Evolutionary conservation across 2,888 invertebrate genomes (phyloP).

Genomic region (Calameuta idolon): DNA sequence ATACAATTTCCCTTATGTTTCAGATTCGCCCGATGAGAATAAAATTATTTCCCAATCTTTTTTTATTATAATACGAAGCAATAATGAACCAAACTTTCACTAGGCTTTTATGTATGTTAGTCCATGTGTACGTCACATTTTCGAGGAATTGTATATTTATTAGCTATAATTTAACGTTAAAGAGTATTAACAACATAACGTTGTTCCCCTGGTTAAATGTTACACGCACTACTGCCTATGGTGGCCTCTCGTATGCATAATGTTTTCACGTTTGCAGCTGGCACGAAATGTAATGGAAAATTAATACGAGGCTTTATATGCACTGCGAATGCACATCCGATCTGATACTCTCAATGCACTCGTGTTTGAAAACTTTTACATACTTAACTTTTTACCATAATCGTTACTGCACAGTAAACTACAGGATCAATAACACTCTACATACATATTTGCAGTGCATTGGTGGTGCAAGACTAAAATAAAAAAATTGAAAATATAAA

Average conservation of each 20-base stretch:
- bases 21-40: neutral
- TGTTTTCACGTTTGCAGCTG: neutral
- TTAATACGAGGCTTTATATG: neutral
- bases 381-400: neutral
- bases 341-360: neutral
- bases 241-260: neutral
- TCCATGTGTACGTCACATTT: neutral
- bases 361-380: neutral
- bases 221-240: neutral
- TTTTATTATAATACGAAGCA: neutral
- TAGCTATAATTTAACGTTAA: neutral
- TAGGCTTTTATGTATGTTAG: neutral
- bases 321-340: neutral
- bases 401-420: neutral
- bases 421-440: neutral
- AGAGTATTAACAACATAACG: neutral
- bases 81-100: neutral
- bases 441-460: neutral
- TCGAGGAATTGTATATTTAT: neutral
- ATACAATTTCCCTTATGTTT: neutral
- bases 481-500: neutral
- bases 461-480: neutral
- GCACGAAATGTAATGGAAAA: neutral
- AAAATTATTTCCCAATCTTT: neutral
- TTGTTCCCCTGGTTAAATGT: neutral